Conservation (phyloP, 2,797 vertebrate species). For the Arremon aurantiirostris region DNA sequence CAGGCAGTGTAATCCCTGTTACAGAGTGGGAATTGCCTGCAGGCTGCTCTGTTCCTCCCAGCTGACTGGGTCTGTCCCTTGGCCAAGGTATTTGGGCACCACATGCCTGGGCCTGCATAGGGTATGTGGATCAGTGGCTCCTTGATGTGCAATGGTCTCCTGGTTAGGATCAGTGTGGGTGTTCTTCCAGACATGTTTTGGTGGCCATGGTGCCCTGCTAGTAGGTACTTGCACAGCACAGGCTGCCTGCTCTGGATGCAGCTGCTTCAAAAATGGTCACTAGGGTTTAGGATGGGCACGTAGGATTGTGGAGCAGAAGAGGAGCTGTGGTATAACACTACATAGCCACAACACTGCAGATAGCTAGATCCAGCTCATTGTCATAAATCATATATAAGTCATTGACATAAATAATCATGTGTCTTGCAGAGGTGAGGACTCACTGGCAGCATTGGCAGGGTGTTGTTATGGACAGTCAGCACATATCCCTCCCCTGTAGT, state of each 20-base stretch:
- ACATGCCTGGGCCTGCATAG: neutral
- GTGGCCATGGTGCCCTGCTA: rapidly evolving
- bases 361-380: neutral
- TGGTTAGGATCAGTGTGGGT: neutral
- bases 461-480: neutral
- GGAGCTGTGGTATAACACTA: neutral
- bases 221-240: neutral
- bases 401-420: neutral
- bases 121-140: rapidly evolving
- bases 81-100: neutral
- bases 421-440: neutral
- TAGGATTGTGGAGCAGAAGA: neutral
- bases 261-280: neutral
- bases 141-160: neutral
- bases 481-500: neutral
- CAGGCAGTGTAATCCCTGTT: rapidly evolving
- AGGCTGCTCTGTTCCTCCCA: neutral
- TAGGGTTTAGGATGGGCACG: neutral
- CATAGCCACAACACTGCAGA: neutral
- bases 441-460: neutral
- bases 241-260: neutral
- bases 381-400: neutral
- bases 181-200: neutral
- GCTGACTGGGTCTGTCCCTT: neutral
- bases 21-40: rapidly evolving